Conservation (phyloP, 2,888 invertebrate species). For the Hemaris fuciformis region DNA sequence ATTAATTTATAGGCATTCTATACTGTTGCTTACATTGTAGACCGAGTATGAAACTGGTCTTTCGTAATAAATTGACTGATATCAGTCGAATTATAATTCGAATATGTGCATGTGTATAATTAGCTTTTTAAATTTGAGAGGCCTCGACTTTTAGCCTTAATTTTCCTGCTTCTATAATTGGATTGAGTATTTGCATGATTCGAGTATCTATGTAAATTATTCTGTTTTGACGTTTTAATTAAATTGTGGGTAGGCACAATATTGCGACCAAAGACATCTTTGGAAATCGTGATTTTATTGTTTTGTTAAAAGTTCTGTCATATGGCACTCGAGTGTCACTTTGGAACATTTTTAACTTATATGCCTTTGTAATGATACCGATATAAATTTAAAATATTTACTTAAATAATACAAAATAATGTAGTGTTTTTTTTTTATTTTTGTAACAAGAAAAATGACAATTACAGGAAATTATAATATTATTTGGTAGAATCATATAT, state of each 20-base stretch:
- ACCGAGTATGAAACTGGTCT: too few species aligned
- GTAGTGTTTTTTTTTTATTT: conserved; percentile 17
- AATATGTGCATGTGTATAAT: background rate
- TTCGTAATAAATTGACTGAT: background rate
- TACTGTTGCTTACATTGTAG: too few species aligned
- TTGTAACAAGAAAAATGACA: conserved; percentile 26
- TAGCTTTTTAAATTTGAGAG: too few species aligned
- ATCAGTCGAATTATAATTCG: background rate
- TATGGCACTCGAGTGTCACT: too few species aligned
- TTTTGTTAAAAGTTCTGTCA: too few species aligned
- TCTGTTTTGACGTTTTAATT: background rate
- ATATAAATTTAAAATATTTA: background rate
- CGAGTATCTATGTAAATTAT: too few species aligned
- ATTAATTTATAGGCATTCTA: background rate
- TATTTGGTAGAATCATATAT: conserved; percentile 55
- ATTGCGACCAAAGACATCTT: too few species aligned
- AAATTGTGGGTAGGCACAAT: background rate
- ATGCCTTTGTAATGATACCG: background rate
- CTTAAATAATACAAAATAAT: background rate
- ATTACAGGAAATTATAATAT: conserved; percentile 21
- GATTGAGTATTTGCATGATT: too few species aligned
- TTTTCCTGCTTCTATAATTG: too few species aligned
- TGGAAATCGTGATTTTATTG: too few species aligned
- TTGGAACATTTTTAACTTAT: too few species aligned
- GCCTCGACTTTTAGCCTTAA: too few species aligned